Conservation (phyloP, 1,140 invertebrate genomes). For the Calliphora vicina region DNA sequence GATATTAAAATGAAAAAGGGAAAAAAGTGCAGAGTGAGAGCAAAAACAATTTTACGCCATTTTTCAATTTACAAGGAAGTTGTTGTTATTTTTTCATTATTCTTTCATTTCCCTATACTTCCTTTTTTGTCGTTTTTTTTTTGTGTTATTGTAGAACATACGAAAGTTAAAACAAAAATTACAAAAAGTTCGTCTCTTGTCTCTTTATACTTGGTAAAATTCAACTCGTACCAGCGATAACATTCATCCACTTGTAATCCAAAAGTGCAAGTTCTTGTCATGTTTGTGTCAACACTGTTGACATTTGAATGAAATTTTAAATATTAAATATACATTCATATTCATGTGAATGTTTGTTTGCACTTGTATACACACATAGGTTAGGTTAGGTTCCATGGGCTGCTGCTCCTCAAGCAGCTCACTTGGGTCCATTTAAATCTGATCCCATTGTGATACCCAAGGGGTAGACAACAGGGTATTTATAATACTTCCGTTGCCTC, state of each 20-base stretch:
- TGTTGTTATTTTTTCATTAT: conserved; percentile 18
- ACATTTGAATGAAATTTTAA: conserved; percentile 38
- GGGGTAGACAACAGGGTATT: too few relatives aligned
- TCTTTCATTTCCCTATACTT: background rate
- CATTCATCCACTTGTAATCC: conserved; percentile 33
- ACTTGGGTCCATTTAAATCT: too few relatives aligned
- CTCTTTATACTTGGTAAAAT: background rate
- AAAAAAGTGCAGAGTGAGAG: conserved; percentile 3
- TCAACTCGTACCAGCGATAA: background rate
- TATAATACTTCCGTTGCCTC: too few relatives aligned
- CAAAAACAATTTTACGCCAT: conserved; percentile 28
- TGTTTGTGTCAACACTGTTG: conserved; percentile 36
- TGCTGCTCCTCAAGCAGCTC: too few relatives aligned
- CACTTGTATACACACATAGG: too few relatives aligned
- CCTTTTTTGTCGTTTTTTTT: background rate
- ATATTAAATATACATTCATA: conserved; percentile 25
- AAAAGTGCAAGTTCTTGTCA: conserved; percentile 35
- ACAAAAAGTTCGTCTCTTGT: background rate
- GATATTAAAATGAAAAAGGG: background rate
- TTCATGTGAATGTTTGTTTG: too few relatives aligned
- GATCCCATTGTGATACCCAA: too few relatives aligned
- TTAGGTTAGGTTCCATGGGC: too few relatives aligned
- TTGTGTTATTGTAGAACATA: background rate
- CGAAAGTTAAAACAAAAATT: background rate
- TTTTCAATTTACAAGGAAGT: conserved; percentile 33